These are phyloP conservation scores for Nasua narica DNA, from an alignment of 2,797 vertebrate genomes.

Conservation along the genomic window DNA sequence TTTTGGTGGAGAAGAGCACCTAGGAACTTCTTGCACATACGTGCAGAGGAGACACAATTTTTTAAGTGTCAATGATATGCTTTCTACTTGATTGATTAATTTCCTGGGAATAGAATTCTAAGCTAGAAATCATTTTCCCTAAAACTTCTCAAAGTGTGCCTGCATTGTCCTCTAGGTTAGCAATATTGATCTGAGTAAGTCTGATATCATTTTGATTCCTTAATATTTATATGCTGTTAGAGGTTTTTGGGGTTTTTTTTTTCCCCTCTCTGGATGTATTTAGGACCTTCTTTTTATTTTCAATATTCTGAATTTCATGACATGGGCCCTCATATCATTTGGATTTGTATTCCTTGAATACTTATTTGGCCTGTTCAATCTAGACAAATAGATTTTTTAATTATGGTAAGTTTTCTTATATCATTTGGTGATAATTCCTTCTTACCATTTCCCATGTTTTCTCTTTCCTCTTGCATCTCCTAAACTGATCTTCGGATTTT, in stretches of 20 bases:
- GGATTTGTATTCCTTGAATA: neutral
- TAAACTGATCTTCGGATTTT: neutral
- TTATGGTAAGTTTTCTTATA: neutral
- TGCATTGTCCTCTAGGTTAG: neutral
- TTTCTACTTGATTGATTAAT: neutral
- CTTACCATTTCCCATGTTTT: neutral
- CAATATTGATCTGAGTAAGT: neutral
- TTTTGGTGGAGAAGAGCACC: constrained; percentile 7
- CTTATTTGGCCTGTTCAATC: neutral
- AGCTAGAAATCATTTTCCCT: neutral
- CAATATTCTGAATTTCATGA: neutral
- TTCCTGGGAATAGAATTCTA: neutral
- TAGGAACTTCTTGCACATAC: neutral
- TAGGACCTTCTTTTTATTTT: neutral
- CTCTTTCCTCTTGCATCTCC: neutral
- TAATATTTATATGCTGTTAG: neutral
- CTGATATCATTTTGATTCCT: neutral
- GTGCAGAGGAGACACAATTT: neutral
- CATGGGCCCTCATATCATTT: neutral
- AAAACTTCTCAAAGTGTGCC: neutral
- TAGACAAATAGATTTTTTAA: neutral
- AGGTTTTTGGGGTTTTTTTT: neutral
- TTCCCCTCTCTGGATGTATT: neutral
- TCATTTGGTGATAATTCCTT: neutral
- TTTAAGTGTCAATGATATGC: neutral